Percentiles rank a stretch among this genome's conserved stretches.
Evolutionary conservation across 1,140 invertebrate species (phyloP).

Genomic region (Solenopsis invicta): DNA sequence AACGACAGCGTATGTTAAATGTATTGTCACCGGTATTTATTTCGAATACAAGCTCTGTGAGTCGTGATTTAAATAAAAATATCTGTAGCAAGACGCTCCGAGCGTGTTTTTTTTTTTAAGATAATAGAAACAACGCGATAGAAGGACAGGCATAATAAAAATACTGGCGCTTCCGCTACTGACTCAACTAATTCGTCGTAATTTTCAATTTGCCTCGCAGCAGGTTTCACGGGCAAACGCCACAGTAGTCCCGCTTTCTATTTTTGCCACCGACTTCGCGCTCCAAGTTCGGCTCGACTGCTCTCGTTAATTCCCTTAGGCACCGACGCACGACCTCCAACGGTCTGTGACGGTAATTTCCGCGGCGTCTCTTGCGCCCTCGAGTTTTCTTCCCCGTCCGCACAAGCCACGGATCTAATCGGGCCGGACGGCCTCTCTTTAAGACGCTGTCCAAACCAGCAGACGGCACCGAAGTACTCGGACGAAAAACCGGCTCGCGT

Average conservation of each 20-base stretch:
- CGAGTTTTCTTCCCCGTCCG: conserved; percentile 50
- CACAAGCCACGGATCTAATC: conserved; percentile 55
- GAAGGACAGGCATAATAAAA: conserved; percentile 13
- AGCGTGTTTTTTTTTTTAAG: not conserved
- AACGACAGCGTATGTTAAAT: not conserved
- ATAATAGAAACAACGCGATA: not conserved
- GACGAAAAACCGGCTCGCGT: conserved; percentile 40
- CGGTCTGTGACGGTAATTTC: conserved; percentile 37
- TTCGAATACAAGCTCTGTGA: not conserved
- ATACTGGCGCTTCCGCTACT: not conserved
- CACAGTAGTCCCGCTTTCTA: conserved; percentile 1
- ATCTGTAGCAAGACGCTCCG: not conserved
- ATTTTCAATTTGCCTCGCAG: conserved; percentile 38
- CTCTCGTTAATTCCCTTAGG: conserved; percentile 28
- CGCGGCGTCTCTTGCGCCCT: conserved; percentile 16
- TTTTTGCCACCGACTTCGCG: conserved; percentile 16
- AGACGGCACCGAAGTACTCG: conserved; percentile 13
- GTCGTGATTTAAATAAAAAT: not conserved
- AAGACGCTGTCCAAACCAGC: conserved; percentile 41
- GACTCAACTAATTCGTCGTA: not conserved
- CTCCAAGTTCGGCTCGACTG: conserved; percentile 22
- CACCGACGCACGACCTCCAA: not conserved
- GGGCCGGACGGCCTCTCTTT: conserved; percentile 31
- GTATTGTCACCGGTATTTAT: not conserved
- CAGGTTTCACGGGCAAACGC: conserved; percentile 6